Base-by-base conservation (phyloP, 2,888 invertebrate species). In the Zygothrica quintamaculata region DNA sequence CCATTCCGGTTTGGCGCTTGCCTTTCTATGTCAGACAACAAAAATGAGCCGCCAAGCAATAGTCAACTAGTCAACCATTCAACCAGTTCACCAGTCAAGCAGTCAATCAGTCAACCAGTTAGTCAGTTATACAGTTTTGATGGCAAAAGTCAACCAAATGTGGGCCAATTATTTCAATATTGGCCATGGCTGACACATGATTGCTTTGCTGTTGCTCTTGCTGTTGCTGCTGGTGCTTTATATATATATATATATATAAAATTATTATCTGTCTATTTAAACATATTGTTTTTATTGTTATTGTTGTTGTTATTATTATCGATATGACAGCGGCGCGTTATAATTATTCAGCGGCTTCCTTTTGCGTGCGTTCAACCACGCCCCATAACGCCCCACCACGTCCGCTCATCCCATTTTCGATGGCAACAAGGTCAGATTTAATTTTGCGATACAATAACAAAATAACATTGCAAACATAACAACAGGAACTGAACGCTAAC, bases 361-460 rank as follows among this genome's bases (percentile, higher is more conserved):
- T 86, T 82, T 70, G 77, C 68, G 66, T 79, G 76, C 40, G 62
- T 3, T 29, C 29, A 29, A 9, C 29, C 29, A 7, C 31, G 12
- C 18, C n/a, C 13, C 34, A 3, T 26, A 7, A 1, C 46, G 5
- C 22, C 42, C 8, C 31, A 39, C 51, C 62, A 37, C 61, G 15
- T 6, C 2, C 36, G 22, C 12, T 34, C 55, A 61, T 51, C 60
- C 69, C 73, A 73, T 58, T 78, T 71, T 62, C 62, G 62, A 61
- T 68, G 75, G 33, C 81, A 85, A 71, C 86, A 82, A 82, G 81
- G 81, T 82, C 86, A 86, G 68, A 86, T 82, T 84, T 82, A 85
- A 85, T 81, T 65, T 67, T 58, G 58, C 46, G 48, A 55, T 59
- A 61, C 47, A 75, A 53, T 48, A 57, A 70, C 46, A 61, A 34